Evolutionary conservation across 1,140 invertebrate species (phyloP).

Genomic region (Lerema accius): DNA sequence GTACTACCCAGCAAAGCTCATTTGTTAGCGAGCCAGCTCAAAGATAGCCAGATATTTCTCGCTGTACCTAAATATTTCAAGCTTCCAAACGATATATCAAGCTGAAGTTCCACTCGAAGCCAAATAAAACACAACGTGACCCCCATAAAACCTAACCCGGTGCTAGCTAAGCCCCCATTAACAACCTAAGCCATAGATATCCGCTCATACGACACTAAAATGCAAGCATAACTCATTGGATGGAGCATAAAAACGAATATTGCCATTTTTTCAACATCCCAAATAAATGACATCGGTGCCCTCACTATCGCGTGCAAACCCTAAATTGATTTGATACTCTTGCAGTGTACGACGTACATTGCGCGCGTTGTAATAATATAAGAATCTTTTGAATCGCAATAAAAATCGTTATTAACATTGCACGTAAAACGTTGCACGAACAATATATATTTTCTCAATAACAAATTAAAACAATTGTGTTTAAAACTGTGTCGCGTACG

Average conservation of each 20-base stretch:
- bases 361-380: no score
- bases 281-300: constrained; percentile 50
- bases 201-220: constrained; percentile 32
- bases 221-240: constrained; percentile 50
- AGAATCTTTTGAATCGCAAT: no score
- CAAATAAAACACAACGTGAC: constrained; percentile 26
- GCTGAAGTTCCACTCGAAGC: constrained; percentile 16
- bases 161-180: constrained; percentile 26
- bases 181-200: constrained; percentile 33
- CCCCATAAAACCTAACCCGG: constrained; percentile 31
- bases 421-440: no score
- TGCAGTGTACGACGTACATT: constrained; percentile 19
- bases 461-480: no score
- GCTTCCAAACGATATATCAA: constrained; percentile 18
- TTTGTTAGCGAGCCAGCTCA: neutral
- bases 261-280: constrained; percentile 47
- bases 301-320: constrained; percentile 11
- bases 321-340: constrained; percentile 12
- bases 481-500: no score
- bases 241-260: constrained; percentile 58
- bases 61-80: neutral
- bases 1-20: no score
- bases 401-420: no score
- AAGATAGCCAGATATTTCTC: neutral
- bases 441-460: no score